A percentile compares a stretch with the other conserved stretches of the same genome.
Conservation (phyloP, 2,113 vertebrate species). For the Pyxicephalus adspersus region DNA sequence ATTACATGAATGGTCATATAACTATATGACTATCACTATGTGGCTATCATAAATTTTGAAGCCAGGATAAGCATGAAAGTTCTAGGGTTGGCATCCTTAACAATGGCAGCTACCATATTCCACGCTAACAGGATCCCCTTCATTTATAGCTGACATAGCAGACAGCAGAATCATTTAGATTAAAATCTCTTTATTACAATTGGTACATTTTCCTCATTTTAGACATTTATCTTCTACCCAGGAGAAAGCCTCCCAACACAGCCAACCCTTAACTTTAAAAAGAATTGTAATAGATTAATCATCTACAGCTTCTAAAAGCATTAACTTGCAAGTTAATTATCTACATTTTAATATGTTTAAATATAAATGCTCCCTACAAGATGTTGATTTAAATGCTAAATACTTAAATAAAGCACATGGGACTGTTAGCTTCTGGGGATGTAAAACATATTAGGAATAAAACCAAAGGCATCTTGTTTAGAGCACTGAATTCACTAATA, state of each 20-base stretch:
- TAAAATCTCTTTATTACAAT: conserved; percentile 69
- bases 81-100: too few relatives aligned
- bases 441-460: not conserved
- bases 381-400: conserved; percentile 75
- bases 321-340: conserved; percentile 82
- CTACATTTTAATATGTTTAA: conserved; percentile 79
- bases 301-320: conserved; percentile 82
- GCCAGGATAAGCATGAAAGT: too few relatives aligned
- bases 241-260: conserved; percentile 79
- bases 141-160: not conserved
- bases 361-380: conserved; percentile 79
- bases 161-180: not conserved
- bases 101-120: too few relatives aligned
- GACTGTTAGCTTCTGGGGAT: not conserved
- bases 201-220: conserved; percentile 76
- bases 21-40: too few relatives aligned
- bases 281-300: conserved; percentile 85
- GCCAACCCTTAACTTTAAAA: conserved; percentile 80
- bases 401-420: conserved; percentile 70
- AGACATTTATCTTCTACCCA: conserved; percentile 75
- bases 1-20: too few relatives aligned
- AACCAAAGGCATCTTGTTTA: not conserved
- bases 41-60: too few relatives aligned
- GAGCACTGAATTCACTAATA: not conserved
- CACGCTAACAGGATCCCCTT: not conserved